Percentiles rank a stretch among this genome's conserved stretches.
Conservation (phyloP, 2,113 vertebrate species). For the Archocentrus centrarchus region DNA sequence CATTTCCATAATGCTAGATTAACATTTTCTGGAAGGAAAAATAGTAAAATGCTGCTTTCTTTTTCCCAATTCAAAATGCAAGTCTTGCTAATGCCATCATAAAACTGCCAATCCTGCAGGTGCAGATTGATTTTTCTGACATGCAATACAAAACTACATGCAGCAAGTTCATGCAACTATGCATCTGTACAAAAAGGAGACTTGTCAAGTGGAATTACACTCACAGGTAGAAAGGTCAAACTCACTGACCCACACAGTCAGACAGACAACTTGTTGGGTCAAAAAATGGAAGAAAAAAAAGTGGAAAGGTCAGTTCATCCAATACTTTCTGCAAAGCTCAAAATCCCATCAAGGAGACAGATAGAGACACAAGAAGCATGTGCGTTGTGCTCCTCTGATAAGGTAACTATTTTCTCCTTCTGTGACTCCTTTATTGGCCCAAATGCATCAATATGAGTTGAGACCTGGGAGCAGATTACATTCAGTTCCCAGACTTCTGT, state of each 20-base stretch:
- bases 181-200: not conserved
- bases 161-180: not conserved
- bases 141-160: not conserved
- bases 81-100: not conserved
- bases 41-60: not conserved
- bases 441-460: conserved; percentile 85
- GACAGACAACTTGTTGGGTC: conserved; percentile 41
- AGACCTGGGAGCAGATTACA: conserved; percentile 83
- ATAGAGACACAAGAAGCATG: not conserved
- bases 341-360: conserved; percentile 46
- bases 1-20: conserved; percentile 52
- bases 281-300: conserved; percentile 34
- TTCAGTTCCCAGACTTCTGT: conserved; percentile 41
- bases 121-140: not conserved
- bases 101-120: not conserved
- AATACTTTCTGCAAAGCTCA: conserved; percentile 24
- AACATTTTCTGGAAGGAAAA: conserved; percentile 17
- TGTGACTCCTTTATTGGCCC: conserved; percentile 85
- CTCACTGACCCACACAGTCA: conserved; percentile 31
- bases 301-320: conserved; percentile 61
- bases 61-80: not conserved
- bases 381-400: conserved; percentile 8
- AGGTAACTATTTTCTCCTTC: conserved; percentile 75
- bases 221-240: conserved; percentile 61
- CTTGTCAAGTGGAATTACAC: conserved; percentile 57